Base-by-base conservation (phyloP, 2,888 invertebrate genomes). In the Eristalinus sepulchralis region DNA sequence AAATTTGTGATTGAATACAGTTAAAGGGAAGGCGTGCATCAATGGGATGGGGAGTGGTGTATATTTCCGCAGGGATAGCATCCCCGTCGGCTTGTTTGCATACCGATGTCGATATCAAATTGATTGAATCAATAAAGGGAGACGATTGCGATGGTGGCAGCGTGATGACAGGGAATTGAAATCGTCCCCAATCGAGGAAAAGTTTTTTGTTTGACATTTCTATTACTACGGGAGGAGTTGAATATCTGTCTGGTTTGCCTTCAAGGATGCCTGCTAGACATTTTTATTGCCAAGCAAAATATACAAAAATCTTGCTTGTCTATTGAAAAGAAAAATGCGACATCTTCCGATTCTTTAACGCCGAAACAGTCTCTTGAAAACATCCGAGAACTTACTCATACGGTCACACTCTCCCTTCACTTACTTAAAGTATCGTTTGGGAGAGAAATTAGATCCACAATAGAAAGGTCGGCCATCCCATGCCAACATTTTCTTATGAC, bases 41-140 rank as follows among this genome's bases (percentile, higher is more conserved):
- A 11, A 57, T 5, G 36, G 55, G 24, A 11, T 71, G 39, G 2
- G 39, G 10, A 5, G 17, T 36, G 27, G 67, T 71, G 31, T 77
- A 47, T 77, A 81, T 73, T 73, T 85, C 81, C 81, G 55, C 73
- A 73, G 81, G 85, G 73, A 70, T 57, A 75, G 60, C 71, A 78
- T 82, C 82, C 86, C 83, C 66, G 53, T 53, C 60, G 77, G 83
- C 89, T 88, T 90, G 88, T 90, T 90, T 90, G 89, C 89, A 89
- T 89, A 89, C 88, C 89, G 89, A 88, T 88, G 89, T 88, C 88
- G 88, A 89, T 89, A 89, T 88, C 88, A 88, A 89, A 89, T 90
- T 89, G 89, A 90, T 89, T 89, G 88, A 89, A 89, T 90, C 89
- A 90, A 89, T 89, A 90, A 89, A 88, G 88, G 88, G 88, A 73